Conservation (phyloP, 64 coral and sea anemone species). For the Actinia equina region DNA sequence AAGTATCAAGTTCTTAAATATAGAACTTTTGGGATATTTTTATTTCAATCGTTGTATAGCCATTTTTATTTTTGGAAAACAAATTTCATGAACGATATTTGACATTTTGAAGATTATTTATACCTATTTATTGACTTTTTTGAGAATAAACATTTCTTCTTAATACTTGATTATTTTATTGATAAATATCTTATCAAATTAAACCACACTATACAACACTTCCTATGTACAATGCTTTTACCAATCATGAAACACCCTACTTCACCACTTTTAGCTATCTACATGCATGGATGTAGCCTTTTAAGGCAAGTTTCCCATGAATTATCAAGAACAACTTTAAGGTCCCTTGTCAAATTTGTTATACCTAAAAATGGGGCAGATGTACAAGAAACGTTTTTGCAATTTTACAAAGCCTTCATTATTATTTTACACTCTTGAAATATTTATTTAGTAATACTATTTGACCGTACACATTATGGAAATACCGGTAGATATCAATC, state of each 20-base stretch:
- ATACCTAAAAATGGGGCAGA: background rate
- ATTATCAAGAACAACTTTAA: background rate
- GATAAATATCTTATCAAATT: background rate
- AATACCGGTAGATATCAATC: too few relatives aligned
- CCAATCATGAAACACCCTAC: too few relatives aligned
- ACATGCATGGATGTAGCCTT: too few relatives aligned
- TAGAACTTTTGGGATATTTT: too few relatives aligned
- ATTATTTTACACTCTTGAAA: background rate
- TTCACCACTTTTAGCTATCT: too few relatives aligned
- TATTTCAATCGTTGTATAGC: background rate
- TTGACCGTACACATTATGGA: too few relatives aligned
- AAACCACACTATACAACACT: background rate
- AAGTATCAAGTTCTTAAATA: too few relatives aligned
- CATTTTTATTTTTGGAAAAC: background rate
- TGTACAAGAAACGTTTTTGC: background rate
- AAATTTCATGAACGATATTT: background rate
- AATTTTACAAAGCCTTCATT: too few relatives aligned
- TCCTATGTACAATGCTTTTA: background rate
- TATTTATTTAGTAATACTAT: background rate
- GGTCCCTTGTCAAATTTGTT: background rate
- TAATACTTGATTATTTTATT: conserved; percentile 6
- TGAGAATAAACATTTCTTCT: background rate
- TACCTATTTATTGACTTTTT: background rate
- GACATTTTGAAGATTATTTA: background rate
- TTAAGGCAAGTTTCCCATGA: background rate